Base-by-base conservation (phyloP, 2,888 invertebrate species). In the Drosophila maculinotata region DNA sequence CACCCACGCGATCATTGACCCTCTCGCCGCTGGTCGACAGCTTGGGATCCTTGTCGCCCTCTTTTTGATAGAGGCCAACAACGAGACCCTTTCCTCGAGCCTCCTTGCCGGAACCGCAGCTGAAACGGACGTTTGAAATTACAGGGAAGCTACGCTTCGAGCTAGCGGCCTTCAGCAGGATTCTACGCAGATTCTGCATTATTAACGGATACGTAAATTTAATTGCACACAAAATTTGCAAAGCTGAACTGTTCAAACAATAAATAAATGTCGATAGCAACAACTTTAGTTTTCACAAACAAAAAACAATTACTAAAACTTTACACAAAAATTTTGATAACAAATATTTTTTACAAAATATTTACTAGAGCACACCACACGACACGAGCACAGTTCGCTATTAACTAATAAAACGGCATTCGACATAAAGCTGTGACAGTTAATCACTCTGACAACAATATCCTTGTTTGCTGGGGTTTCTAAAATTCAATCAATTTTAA, bases 51-150 rank as follows among this genome's bases (percentile, higher is more conserved):
- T 92, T 89, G 35, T 92, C 87, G 26, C 81, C 85, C 57, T 90
- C 92, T 42, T 92, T 90, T 68, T 92, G 90, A 62, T 92, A 93
- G 23, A 93, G 86, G 15, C 93, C 93, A 12, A 93, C 80, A 8
- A 93, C 92, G 38, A 93, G 84, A 56, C 93, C 93, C 86, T 92
- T 93, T 1, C 39, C 17, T 1, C 6, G 25, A 0, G 33, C 1
- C 7, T 73, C 74, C 14, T 41, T 30, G 6, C 3, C 12, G 3
- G n/a, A n/a, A n/a, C 65, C 23, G 7, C 64, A 44, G 33, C 38
- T 14, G 42, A 15, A 57, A 1, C 84, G 79, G 1, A 79, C 17
- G 2, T 1, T 35, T 0, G 10, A 25, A 0, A 63, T 0, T 0
- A 15, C 5, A 0, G 42, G 30, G 1, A 44, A 1, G 8, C 31